These are phyloP conservation scores for Gila robusta DNA, from an alignment of 2,797 vertebrate genomes.

Conservation along the genomic window DNA sequence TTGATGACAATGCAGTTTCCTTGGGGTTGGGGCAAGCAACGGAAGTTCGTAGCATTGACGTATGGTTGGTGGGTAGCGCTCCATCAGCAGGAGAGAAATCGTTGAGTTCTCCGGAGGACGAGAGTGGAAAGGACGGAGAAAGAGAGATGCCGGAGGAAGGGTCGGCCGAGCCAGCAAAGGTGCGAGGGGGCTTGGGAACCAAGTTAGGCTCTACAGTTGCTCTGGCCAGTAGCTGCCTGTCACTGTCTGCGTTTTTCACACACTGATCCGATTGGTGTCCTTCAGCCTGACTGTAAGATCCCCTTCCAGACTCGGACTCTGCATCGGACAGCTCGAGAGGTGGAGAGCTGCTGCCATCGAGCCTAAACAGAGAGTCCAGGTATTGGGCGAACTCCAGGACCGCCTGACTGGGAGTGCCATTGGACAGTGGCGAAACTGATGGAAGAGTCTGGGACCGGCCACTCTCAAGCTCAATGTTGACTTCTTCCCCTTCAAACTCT, in stretches of 20 bases:
- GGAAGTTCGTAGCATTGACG: slow-evolving; percentile 83
- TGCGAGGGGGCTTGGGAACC: slow-evolving; percentile 95
- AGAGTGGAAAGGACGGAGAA: slow-evolving; percentile 97
- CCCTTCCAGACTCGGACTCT: slow-evolving; percentile 89
- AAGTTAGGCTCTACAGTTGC: slow-evolving; percentile 95
- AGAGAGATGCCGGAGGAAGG: slow-evolving; percentile 97
- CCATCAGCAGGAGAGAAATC: slow-evolving; percentile 93
- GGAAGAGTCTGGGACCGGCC: slow-evolving; percentile 72
- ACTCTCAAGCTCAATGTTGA: slow-evolving; percentile 66
- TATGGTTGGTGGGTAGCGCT: slow-evolving; percentile 77
- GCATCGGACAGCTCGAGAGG: slow-evolving; percentile 93
- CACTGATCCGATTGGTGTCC: slow-evolving; percentile 79
- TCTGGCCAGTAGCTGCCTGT: slow-evolving; percentile 91
- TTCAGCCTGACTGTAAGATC: slow-evolving; percentile 85
- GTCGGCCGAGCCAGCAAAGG: slow-evolving; percentile 94
- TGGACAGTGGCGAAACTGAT: slow-evolving; percentile 78
- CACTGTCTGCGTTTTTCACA: slow-evolving; percentile 65
- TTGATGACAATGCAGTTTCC: slow-evolving; percentile 79
- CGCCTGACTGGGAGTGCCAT: slow-evolving; percentile 89
- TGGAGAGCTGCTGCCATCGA: slow-evolving; percentile 93
- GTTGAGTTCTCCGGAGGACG: slow-evolving; percentile 96
- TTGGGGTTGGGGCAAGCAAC: slow-evolving; percentile 76
- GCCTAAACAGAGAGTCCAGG: slow-evolving; percentile 96
- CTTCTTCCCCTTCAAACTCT: slow-evolving; percentile 32
- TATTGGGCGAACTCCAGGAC: slow-evolving; percentile 98